These are phyloP conservation scores for Sebastes fasciatus DNA, from an alignment of 2,113 vertebrate species.

Conservation along the genomic window DNA sequence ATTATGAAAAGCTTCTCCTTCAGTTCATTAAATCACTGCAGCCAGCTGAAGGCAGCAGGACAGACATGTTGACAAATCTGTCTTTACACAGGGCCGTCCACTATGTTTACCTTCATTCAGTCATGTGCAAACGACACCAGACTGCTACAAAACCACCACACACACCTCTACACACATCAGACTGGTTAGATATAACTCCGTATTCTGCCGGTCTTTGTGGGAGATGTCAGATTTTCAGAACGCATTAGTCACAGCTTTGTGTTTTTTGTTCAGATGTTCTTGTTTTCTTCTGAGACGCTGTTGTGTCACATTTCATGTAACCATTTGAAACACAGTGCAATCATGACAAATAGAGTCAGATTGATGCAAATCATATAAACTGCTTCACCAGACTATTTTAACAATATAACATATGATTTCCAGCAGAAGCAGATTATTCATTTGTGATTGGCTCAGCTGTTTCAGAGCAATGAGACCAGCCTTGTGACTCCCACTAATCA, in stretches of 20 bases:
- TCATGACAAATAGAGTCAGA: background rate
- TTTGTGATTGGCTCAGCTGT: background rate
- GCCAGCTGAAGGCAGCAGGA: background rate
- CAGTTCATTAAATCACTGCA: background rate
- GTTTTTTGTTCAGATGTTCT: background rate
- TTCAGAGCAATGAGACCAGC: background rate
- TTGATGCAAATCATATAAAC: background rate
- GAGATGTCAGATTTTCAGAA: background rate
- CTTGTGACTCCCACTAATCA: too few species aligned
- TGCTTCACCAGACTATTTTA: background rate
- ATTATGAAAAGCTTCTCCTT: background rate
- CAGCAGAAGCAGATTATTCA: background rate
- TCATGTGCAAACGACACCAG: background rate
- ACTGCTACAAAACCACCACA: background rate
- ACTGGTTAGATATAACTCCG: too few species aligned
- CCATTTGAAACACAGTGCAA: background rate
- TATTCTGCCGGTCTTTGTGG: too few species aligned
- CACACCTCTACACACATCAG: background rate
- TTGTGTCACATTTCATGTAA: background rate
- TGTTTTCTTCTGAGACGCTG: background rate
- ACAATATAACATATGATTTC: background rate
- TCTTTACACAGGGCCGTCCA: background rate
- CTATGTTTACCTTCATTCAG: background rate
- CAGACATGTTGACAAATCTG: background rate
- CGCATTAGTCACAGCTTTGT: background rate